A percentile compares a stretch with the other conserved stretches of the same genome.
These are phyloP conservation scores for Apteryx mantelli DNA, from an alignment of 2,113 vertebrate genomes.

Conservation along the genomic window DNA sequence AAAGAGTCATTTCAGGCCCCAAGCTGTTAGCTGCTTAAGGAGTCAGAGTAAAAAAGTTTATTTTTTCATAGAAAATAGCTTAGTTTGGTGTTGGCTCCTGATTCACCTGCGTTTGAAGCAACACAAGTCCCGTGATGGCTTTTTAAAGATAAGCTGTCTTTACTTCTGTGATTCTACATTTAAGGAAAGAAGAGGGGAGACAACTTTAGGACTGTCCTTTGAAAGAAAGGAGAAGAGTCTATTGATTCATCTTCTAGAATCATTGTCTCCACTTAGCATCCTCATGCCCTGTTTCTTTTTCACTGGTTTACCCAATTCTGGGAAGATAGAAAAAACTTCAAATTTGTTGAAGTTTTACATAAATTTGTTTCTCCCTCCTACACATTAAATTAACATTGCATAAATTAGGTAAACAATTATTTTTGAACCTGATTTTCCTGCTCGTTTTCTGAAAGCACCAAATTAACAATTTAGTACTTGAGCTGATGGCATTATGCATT, in stretches of 20 bases:
- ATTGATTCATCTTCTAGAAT: background rate
- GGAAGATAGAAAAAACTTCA: background rate
- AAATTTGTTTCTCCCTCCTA: background rate
- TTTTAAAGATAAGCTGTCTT: background rate
- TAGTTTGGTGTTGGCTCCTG: background rate
- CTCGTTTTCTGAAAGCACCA: background rate
- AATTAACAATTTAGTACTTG: background rate
- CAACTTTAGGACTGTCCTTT: background rate
- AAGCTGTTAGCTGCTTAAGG: background rate
- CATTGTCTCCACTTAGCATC: accelerated
- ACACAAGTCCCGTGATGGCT: background rate
- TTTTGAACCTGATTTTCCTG: background rate
- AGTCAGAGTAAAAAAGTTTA: background rate
- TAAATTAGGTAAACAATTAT: background rate
- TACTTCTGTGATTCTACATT: background rate
- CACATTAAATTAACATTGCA: background rate
- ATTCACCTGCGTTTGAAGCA: background rate
- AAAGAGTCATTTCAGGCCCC: background rate
- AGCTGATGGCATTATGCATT: background rate
- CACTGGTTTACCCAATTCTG: background rate
- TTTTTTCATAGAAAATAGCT: background rate
- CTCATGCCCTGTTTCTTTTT: background rate
- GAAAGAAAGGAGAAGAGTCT: background rate
- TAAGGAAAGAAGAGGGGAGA: background rate
- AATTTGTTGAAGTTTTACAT: background rate